Percentiles rank a stretch among this genome's conserved stretches.
Conservation (phyloP, 1,140 invertebrate species). For the Drosophila lini region DNA sequence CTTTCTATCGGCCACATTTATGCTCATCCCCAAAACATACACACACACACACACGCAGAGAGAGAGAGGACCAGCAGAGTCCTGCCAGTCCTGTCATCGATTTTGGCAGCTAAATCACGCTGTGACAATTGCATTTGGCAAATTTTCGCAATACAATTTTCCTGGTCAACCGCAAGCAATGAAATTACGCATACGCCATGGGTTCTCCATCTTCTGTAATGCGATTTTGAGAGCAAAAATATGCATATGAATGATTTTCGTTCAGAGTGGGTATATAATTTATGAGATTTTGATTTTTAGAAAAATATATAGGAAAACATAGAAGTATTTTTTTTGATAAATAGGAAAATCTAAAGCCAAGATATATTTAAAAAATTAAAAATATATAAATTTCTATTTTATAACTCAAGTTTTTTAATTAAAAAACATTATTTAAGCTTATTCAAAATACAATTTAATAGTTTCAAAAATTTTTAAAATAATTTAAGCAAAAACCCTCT, state of each 20-base stretch:
- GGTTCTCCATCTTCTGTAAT: constrained; percentile 36
- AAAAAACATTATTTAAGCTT: not conserved
- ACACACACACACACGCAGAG: not conserved
- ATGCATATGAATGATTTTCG: constrained; percentile 10
- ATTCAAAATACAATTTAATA: not conserved
- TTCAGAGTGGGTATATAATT: not conserved
- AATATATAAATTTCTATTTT: not conserved
- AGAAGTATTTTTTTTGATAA: not conserved
- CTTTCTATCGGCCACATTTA: constrained; percentile 3
- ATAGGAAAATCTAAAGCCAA: no score
- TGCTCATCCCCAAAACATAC: not conserved
- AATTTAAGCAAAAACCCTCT: not conserved
- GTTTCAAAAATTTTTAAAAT: not conserved
- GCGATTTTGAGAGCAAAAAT: constrained; percentile 23
- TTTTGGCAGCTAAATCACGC: constrained; percentile 24
- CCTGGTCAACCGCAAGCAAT: constrained; percentile 43
- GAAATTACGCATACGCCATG: constrained; percentile 60
- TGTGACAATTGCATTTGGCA: constrained; percentile 69
- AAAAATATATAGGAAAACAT: not conserved
- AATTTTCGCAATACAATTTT: constrained; percentile 64
- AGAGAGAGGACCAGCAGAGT: not conserved
- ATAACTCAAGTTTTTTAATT: not conserved
- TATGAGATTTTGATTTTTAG: not conserved
- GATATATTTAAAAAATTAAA: no score
- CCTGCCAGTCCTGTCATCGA: constrained; percentile 13